Conservation (phyloP, 2,113 vertebrate genomes). For the Ctenodactylus gundi region DNA sequence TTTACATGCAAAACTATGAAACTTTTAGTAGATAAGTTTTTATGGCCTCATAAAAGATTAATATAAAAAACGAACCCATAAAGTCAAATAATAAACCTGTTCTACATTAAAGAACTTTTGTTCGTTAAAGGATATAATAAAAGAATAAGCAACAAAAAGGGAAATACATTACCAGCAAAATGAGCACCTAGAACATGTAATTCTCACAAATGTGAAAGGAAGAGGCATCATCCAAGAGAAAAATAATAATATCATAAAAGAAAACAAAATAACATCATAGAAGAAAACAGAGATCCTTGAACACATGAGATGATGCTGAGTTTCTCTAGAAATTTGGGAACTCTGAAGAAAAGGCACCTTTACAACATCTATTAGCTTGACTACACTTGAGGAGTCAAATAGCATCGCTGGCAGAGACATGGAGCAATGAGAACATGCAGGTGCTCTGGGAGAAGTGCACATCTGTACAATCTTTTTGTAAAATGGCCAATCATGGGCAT, state of each 20-base stretch:
- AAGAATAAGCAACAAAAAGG: background rate
- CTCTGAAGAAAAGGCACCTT: background rate
- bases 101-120: background rate
- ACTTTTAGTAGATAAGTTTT: constrained; percentile 26
- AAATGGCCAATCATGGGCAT: background rate
- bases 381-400: background rate
- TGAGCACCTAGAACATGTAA: background rate
- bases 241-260: no score
- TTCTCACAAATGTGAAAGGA: background rate
- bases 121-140: background rate
- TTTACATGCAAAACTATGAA: constrained; percentile 15
- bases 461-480: background rate
- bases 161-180: background rate
- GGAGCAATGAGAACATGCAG: background rate
- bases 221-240: background rate
- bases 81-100: background rate
- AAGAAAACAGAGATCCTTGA: background rate
- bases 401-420: background rate
- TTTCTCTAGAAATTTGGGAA: background rate
- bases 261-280: background rate
- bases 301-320: background rate
- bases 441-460: background rate
- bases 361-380: background rate
- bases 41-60: background rate
- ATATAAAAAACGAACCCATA: background rate